Percentiles rank a stretch among this genome's conserved stretches.
phyloP scores from a whole-genome alignment of 2,888 invertebrate species.

The Agrotis ipsilon region DNA sequence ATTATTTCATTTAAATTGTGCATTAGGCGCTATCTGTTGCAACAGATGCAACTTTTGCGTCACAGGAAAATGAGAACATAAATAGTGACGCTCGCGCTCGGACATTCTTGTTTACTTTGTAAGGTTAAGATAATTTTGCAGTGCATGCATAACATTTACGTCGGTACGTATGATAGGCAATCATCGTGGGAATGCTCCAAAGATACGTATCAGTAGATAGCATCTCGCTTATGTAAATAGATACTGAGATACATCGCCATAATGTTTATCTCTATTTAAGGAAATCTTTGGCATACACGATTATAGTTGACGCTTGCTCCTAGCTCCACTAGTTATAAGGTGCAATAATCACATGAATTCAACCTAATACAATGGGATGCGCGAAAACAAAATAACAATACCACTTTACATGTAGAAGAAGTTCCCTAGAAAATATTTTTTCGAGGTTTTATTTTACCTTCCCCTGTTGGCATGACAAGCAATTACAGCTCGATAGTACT shows the following conservation, averaged over 20 bases:
- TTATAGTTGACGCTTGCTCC: slow-evolving; percentile 6
- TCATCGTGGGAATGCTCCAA: slow-evolving; percentile 48
- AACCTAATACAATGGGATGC: too few relatives aligned
- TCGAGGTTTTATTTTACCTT: too few relatives aligned
- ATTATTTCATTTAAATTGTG: slow-evolving; percentile 58
- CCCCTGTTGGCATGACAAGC: too few relatives aligned
- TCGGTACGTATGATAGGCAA: slow-evolving; percentile 35
- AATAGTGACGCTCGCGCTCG: slow-evolving; percentile 21
- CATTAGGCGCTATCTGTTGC: slow-evolving; percentile 49
- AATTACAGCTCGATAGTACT: too few relatives aligned
- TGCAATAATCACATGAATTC: not conserved
- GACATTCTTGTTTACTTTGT: slow-evolving; percentile 33
- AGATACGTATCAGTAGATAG: slow-evolving; percentile 47
- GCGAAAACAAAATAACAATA: too few relatives aligned
- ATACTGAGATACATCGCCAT: slow-evolving; percentile 32
- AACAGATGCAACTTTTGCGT: slow-evolving; percentile 46
- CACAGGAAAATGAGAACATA: slow-evolving; percentile 38
- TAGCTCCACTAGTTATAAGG: not conserved
- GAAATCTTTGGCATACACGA: slow-evolving; percentile 23
- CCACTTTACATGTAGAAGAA: too few relatives aligned
- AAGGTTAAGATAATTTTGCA: slow-evolving; percentile 41
- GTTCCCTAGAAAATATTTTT: too few relatives aligned
- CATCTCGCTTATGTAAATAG: slow-evolving; percentile 45
- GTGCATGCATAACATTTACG: slow-evolving; percentile 26
- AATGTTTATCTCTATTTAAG: slow-evolving; percentile 29